Evolutionary conservation across 2,888 invertebrate genomes (phyloP).

Genomic region (Luperina testacea): DNA sequence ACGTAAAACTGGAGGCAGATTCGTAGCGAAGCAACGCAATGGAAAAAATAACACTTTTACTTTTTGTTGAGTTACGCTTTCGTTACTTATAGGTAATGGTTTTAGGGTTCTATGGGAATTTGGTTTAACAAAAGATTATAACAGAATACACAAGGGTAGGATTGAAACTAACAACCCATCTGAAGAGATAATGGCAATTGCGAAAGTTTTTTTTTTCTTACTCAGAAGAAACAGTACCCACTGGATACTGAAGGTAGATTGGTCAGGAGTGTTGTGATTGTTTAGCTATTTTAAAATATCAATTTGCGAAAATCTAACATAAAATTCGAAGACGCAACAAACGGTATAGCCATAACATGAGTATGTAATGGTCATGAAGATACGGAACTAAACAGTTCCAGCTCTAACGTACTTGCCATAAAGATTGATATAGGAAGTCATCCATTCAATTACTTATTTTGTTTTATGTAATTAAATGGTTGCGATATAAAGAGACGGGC

Average conservation of each 20-base stretch:
- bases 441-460: constrained; percentile 64
- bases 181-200: background rate
- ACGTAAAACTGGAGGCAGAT: constrained; percentile 82
- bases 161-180: background rate
- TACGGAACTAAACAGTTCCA: constrained; percentile 35
- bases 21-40: constrained; percentile 70
- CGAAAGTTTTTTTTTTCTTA: background rate
- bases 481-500: constrained; percentile 55
- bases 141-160: background rate
- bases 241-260: background rate
- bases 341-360: background rate
- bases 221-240: background rate
- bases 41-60: constrained; percentile 79
- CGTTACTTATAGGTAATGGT: constrained; percentile 65
- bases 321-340: background rate
- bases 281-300: background rate
- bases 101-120: constrained; percentile 42
- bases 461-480: constrained; percentile 65
- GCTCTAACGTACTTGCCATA: constrained; percentile 3
- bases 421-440: constrained; percentile 58
- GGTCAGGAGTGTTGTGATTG: background rate
- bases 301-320: background rate
- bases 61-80: constrained; percentile 79
- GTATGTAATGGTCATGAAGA: background rate
- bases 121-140: constrained; percentile 13